A percentile compares a stretch with the other conserved stretches of the same genome.
Evolutionary conservation across 1,140 invertebrate species (phyloP).

Genomic region (Anastatus disparis): DNA sequence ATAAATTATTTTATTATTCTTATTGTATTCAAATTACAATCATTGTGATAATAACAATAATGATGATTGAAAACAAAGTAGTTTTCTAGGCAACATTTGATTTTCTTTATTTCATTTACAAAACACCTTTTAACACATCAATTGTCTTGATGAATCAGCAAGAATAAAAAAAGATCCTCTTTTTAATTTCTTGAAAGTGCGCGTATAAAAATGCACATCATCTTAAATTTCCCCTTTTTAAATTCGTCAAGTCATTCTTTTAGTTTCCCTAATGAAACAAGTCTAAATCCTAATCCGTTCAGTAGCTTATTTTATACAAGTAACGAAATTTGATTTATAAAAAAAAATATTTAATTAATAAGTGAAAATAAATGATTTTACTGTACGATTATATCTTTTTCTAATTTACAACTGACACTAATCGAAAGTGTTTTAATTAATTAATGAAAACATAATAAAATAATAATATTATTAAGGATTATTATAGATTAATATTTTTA

Average conservation of each 20-base stretch:
- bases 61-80: neutral
- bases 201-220: slow-evolving; percentile 28
- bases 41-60: neutral
- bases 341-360: too few relatives aligned
- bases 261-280: slow-evolving; percentile 21
- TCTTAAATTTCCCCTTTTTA: slow-evolving; percentile 3
- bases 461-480: too few relatives aligned
- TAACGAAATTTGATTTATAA: neutral
- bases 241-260: slow-evolving; percentile 12
- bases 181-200: slow-evolving; percentile 26
- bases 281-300: neutral
- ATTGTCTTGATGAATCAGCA: slow-evolving; percentile 22
- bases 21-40: neutral
- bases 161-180: slow-evolving; percentile 22
- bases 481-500: too few relatives aligned
- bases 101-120: neutral
- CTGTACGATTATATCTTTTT: too few relatives aligned
- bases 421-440: too few relatives aligned
- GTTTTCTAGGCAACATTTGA: neutral
- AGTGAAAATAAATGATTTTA: too few relatives aligned
- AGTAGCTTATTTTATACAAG: slow-evolving; percentile 3
- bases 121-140: neutral
- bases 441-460: too few relatives aligned
- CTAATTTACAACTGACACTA: too few relatives aligned
- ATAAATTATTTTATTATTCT: neutral